These are phyloP conservation scores for Limosa lapponica DNA, from an alignment of 2,797 vertebrate genomes.

Conservation along the genomic window DNA sequence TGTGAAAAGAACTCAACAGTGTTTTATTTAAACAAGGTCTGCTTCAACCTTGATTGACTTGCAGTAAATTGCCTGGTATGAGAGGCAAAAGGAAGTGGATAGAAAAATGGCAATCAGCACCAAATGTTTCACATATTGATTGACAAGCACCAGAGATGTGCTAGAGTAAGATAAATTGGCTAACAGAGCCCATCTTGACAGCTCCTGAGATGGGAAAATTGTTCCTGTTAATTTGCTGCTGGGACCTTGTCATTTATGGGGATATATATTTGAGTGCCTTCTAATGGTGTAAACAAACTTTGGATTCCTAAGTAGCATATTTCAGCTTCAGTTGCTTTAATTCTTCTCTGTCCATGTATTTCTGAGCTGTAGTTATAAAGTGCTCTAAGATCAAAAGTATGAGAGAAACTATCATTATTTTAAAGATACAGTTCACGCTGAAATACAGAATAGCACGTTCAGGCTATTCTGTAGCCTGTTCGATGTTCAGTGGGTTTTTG, in stretches of 20 bases:
- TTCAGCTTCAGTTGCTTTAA: slow-evolving; percentile 62
- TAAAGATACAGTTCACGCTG: slow-evolving; percentile 15
- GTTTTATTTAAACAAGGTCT: slow-evolving; percentile 87
- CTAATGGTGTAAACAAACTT: slow-evolving; percentile 86
- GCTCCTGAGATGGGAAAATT: slow-evolving; percentile 85
- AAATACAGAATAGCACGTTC: background rate
- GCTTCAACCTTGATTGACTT: slow-evolving; percentile 87
- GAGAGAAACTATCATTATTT: slow-evolving; percentile 27
- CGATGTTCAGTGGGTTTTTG: background rate
- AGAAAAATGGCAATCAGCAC: slow-evolving; percentile 86
- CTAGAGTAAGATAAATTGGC: slow-evolving; percentile 87
- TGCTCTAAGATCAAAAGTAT: background rate
- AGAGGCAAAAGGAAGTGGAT: slow-evolving; percentile 83
- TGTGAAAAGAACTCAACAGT: slow-evolving; percentile 82
- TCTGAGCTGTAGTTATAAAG: slow-evolving; percentile 44
- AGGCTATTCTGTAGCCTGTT: background rate
- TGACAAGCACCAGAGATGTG: slow-evolving; percentile 87
- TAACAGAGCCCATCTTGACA: slow-evolving; percentile 85
- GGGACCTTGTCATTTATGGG: slow-evolving; percentile 84
- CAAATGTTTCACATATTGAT: slow-evolving; percentile 86
- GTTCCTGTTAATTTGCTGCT: slow-evolving; percentile 85
- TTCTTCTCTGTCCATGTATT: slow-evolving; percentile 44
- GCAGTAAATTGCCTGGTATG: slow-evolving; percentile 85
- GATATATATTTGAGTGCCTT: slow-evolving; percentile 76
- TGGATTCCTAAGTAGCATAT: slow-evolving; percentile 67